Evolutionary conservation across 2,797 vertebrate genomes (phyloP).

Genomic region (Simalia tracyae): DNA sequence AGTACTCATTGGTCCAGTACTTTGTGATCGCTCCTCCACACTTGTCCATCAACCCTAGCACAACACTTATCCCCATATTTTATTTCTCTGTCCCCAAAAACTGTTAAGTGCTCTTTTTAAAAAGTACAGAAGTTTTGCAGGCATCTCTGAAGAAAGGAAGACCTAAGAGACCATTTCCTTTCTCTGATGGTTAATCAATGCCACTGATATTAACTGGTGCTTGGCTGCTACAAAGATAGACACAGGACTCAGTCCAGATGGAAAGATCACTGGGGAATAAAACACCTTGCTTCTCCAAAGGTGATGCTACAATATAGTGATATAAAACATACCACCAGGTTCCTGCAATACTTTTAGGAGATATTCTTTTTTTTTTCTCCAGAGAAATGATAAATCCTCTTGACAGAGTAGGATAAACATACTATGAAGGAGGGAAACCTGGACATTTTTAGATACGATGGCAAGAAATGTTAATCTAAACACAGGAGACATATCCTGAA

Average conservation of each 20-base stretch:
- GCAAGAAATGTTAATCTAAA: conserved; percentile 16
- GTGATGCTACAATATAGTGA: not conserved
- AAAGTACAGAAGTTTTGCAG: not conserved
- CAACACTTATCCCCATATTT: not conserved
- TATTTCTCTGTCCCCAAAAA: no score
- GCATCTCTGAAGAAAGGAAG: not conserved
- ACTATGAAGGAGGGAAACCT: conserved; percentile 12
- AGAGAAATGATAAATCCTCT: conserved; percentile 14
- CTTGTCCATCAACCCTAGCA: not conserved
- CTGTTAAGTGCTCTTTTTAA: not conserved
- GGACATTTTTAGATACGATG: not conserved
- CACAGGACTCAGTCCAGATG: not conserved
- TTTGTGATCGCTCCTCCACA: not conserved
- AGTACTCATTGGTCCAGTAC: no score
- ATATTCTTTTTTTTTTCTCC: not conserved
- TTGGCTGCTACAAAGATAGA: not conserved
- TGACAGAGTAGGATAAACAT: conserved; percentile 23
- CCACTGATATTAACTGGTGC: not conserved
- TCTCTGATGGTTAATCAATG: not conserved
- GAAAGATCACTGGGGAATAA: not conserved
- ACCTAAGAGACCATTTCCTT: not conserved
- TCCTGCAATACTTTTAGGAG: not conserved
- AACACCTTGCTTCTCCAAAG: not conserved
- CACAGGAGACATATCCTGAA: conserved; percentile 9
- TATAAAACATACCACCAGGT: not conserved